These are phyloP conservation scores for Tangara arthus DNA, from an alignment of 2,797 vertebrate species.

Conservation along the genomic window DNA sequence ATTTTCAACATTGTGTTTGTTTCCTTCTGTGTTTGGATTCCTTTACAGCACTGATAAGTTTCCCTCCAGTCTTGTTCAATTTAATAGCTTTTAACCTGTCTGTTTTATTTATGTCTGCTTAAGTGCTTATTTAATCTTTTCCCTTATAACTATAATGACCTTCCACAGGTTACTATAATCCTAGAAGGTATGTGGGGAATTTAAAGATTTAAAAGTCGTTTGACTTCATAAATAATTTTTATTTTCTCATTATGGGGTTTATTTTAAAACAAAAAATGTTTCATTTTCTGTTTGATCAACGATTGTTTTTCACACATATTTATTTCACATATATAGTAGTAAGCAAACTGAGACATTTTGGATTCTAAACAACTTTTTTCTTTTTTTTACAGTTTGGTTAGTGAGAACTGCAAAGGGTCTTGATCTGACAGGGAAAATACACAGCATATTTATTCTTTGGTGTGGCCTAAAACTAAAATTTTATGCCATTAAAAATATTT, in stretches of 20 bases:
- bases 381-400: background rate
- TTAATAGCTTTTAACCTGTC: conserved; percentile 70
- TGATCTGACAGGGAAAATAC: background rate
- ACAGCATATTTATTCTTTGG: background rate
- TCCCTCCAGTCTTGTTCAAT: conserved; percentile 33
- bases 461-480: background rate
- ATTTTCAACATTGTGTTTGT: background rate
- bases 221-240: conserved; percentile 71
- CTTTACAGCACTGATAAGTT: conserved; percentile 47
- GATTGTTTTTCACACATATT: background rate
- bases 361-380: background rate
- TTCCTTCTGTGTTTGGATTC: conserved; percentile 30
- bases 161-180: conserved; percentile 73
- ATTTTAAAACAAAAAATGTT: conserved; percentile 1
- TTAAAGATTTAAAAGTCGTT: conserved; percentile 72
- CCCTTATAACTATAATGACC: conserved; percentile 70
- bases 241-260: conserved; percentile 40
- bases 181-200: conserved; percentile 68
- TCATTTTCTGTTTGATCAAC: background rate
- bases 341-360: background rate
- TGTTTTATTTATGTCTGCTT: conserved; percentile 69
- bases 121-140: conserved; percentile 72
- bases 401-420: background rate
- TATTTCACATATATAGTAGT: background rate
- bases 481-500: background rate